phyloP scores from a whole-genome alignment of 2,113 vertebrate genomes.

The human (Homo sapiens) region DNA sequence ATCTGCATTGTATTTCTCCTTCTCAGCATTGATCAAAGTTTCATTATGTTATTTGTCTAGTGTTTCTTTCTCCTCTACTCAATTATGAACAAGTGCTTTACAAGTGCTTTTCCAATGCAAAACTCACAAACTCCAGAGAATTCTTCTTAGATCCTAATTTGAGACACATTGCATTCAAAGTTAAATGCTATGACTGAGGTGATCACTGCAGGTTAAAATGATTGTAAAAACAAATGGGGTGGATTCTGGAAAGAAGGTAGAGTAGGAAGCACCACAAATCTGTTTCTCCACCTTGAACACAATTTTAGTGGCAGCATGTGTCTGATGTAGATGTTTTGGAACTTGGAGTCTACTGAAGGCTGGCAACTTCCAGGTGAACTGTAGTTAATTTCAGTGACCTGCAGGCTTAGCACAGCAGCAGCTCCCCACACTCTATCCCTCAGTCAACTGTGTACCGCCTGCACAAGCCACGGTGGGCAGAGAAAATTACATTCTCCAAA shows the following conservation, averaged over 20 bases:
- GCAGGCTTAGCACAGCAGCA: neutral
- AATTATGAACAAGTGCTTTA: constrained; percentile 39
- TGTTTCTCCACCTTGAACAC: neutral
- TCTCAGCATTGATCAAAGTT: neutral
- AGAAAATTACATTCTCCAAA: neutral
- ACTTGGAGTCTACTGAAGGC: neutral
- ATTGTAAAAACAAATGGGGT: neutral
- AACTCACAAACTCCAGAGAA: neutral
- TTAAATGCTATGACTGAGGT: neutral
- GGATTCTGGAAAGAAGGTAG: neutral
- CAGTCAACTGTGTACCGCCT: neutral
- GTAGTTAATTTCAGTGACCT: neutral
- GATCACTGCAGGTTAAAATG: neutral
- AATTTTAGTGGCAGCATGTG: neutral
- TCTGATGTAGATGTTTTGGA: neutral
- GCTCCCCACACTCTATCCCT: neutral
- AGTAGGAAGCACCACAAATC: neutral
- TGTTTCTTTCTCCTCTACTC: neutral
- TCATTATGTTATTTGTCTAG: constrained; percentile 14
- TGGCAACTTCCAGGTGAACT: neutral
- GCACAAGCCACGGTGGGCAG: neutral
- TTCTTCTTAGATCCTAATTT: constrained; percentile 37
- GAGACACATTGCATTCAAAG: neutral
- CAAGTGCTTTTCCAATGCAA: neutral
- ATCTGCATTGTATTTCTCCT: neutral